Evolutionary conservation across 2,888 invertebrate species (phyloP).

Genomic region (Hemithea aestivaria): DNA sequence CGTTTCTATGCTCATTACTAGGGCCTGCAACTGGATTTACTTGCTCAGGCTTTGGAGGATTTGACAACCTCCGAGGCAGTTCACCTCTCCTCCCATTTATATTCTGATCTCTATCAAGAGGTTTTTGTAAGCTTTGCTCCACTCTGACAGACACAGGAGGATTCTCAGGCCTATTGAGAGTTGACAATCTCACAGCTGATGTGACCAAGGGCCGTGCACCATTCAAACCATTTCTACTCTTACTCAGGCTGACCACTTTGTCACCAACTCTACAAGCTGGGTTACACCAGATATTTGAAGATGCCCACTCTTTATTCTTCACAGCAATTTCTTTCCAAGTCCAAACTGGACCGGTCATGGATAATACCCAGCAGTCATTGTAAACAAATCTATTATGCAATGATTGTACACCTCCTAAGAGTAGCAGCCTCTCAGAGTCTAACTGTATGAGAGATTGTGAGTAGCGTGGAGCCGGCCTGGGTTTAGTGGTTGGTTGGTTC

Average conservation of each 20-base stretch:
- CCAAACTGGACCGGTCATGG: constrained; percentile 86
- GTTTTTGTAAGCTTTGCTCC: constrained; percentile 70
- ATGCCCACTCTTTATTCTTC: constrained; percentile 87
- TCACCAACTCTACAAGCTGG: constrained; percentile 90
- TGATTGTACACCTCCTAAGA: constrained; percentile 93
- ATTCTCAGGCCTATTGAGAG: constrained; percentile 57
- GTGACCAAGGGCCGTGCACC: constrained; percentile 75
- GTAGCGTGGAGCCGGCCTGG: constrained; percentile 90
- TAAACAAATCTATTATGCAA: constrained; percentile 87
- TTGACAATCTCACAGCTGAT: constrained; percentile 73
- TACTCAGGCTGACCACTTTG: constrained; percentile 86
- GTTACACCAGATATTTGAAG: constrained; percentile 95
- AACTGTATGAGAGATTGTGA: constrained; percentile 94
- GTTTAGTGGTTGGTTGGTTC: constrained; percentile 83
- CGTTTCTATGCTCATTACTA: constrained; percentile 48
- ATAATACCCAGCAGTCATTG: constrained; percentile 94
- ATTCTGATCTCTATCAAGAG: constrained; percentile 84
- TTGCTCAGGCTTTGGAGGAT: constrained; percentile 41
- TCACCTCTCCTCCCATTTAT: constrained; percentile 85
- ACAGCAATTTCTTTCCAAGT: constrained; percentile 87
- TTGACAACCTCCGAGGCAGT: constrained; percentile 58
- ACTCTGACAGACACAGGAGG: constrained; percentile 71
- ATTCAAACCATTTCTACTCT: constrained; percentile 77
- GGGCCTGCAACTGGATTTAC: constrained; percentile 62
- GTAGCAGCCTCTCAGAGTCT: constrained; percentile 87